Percentiles rank a stretch among this genome's conserved stretches.
Conservation (phyloP, 2,888 invertebrate genomes). For the Lasioglossum lativentre region DNA sequence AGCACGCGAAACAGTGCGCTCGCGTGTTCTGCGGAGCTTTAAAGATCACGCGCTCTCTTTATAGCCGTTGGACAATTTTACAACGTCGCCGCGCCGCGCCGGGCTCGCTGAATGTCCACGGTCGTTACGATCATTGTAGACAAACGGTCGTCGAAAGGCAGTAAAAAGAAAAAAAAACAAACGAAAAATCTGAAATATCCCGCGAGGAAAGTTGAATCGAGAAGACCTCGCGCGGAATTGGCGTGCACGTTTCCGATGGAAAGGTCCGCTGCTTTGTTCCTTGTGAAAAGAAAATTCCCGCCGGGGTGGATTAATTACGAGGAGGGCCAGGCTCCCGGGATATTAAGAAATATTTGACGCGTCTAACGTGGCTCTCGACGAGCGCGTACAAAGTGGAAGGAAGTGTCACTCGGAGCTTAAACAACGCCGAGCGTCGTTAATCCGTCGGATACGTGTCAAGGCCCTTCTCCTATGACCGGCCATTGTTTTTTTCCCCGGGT, state of each 20-base stretch:
- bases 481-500: slow-evolving; percentile 57
- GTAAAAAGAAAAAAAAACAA: background rate
- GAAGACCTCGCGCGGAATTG: background rate
- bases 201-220: background rate
- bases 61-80: slow-evolving; percentile 28
- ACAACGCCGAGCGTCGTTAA: slow-evolving; percentile 60
- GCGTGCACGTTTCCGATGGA: background rate
- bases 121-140: background rate
- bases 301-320: slow-evolving; percentile 35
- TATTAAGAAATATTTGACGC: slow-evolving; percentile 48
- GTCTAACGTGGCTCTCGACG: slow-evolving; percentile 4
- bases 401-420: slow-evolving; percentile 62
- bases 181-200: background rate
- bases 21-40: slow-evolving; percentile 51
- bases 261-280: background rate
- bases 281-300: background rate
- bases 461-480: slow-evolving; percentile 45
- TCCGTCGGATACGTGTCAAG: slow-evolving; percentile 66
- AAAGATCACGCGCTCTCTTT: slow-evolving; percentile 34
- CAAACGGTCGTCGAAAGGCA: background rate
- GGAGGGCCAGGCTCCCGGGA: slow-evolving; percentile 6
- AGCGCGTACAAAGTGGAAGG: slow-evolving; percentile 50
- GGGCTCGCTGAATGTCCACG: background rate
- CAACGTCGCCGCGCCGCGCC: too few species aligned
- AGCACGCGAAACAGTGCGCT: slow-evolving; percentile 55